These are phyloP conservation scores for Bos taurus DNA, from an alignment of 2,113 vertebrate genomes.

Conservation along the genomic window ARS-UCD2.0 NW_020192292.1:8401001-8401500, in stretches of 20 bases:
- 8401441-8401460: neutral
- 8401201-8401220: neutral
- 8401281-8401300: neutral
- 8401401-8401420: neutral
- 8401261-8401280: neutral
- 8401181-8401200: neutral
- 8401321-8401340: neutral
- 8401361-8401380: neutral
- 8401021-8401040: neutral
- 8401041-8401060: neutral
- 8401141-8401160: neutral
- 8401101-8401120: neutral
- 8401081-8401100: neutral
- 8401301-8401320: neutral
- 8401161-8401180: neutral
- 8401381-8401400: neutral
- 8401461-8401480: neutral
- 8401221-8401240: neutral
- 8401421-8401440: constrained; percentile 54
- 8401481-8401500: constrained; percentile 23
- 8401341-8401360: neutral
- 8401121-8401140: neutral
- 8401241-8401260: neutral
- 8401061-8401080: neutral
- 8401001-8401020: neutral